Base-by-base conservation (phyloP, 1,140 invertebrate species). In the Hycleus cichorii region DNA sequence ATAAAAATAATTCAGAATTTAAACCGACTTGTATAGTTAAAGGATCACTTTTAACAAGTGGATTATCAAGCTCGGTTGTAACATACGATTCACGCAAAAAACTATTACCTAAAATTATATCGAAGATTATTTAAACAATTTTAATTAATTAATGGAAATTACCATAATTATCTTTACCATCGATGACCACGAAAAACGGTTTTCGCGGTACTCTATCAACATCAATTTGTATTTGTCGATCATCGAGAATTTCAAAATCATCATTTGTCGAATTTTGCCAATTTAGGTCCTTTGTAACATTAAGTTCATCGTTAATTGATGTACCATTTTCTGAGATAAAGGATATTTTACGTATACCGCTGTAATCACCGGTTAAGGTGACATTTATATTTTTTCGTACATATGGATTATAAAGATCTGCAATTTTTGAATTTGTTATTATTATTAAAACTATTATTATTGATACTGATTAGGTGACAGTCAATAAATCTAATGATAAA, bases 91-190 rank as follows among this genome's bases (percentile, higher is more conserved):
- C 12, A 43, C 65, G 52, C 39, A 54, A 38, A 43, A 67, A 67
- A 49, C 27, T 44, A 53, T 63, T 44, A 8, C 63, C 60, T 66
- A 56, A 39, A 18, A 59, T 32, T 5, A 7, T 32, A 7, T 32
- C 4, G 7, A 32, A 7, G 7, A 32, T 5, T 32, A 32, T 32
- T 32, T 32, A 32, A 5, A 32, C 0, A 32, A 32, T 32, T 32
- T 32, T 32, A 32, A 32, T 5, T 32, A 43, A 18, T 55, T 18
- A 18, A 38, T 27, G 43, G 3, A 11, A 32, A 39, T 3, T 60
- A 63, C 62, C 62, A 58, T 61, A 46, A 49, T 47, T 38, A 60
- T 65, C 66, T 12, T 53, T 67, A 49, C 66, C 66, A 38, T 55
- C 56, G 47, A 67, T 43, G 12, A 64, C 32, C 9, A 61, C 59